Base-by-base conservation (phyloP, 2,113 vertebrate species). In the Sprattus sprattus region DNA sequence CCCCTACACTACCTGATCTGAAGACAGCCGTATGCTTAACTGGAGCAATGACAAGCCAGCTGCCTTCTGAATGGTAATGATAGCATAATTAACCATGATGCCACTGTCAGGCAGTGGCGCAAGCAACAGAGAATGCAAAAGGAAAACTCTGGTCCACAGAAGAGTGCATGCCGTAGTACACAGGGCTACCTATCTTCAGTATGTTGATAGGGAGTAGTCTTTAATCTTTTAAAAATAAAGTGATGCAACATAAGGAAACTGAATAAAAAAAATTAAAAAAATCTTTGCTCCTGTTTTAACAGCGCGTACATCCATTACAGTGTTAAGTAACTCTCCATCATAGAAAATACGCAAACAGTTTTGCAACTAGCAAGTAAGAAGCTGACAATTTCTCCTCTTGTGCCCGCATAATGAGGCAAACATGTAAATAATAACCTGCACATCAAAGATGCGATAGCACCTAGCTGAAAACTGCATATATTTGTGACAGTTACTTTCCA, bases 181-280 rank as follows among this genome's bases (percentile, higher is more conserved):
- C 45, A 49, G 16, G 4, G 47, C 28, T 45, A 32, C 81, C 49
- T 83, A 78, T 75, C 47, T 64, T 13, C 45, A 9, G 81, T 82
- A 46, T 49, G 45, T 28, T 82, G 88, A 87, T 90, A 45, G 71
- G 88, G 47, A 90, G 85, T 87, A 82, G 85, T 88, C 91, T 88
- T 88, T 93, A 89, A 91, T 88, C 86, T 25, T 85, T 81, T 85
- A 85, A 86, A 90, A 89, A 87, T 86, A 90, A 25, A 86, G 89
- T 94, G 93, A 94, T 92, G 92, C 91, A 94, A 94, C 88, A 44
- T 15, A 78, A 39, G 71, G 71, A 78, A 78, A 78, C 28, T 78
- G 28, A 28, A 11, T 15, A 78, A 78, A 67, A 13, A 8, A 6
- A 25, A 64, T 25, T 22, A 22, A 64, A n/a, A 64, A 78, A 39